A percentile compares a stretch with the other conserved stretches of the same genome.
These are phyloP conservation scores for Campylomormyrus tamandua DNA, from an alignment of 2,113 vertebrate species.

Conservation along the genomic window DNA sequence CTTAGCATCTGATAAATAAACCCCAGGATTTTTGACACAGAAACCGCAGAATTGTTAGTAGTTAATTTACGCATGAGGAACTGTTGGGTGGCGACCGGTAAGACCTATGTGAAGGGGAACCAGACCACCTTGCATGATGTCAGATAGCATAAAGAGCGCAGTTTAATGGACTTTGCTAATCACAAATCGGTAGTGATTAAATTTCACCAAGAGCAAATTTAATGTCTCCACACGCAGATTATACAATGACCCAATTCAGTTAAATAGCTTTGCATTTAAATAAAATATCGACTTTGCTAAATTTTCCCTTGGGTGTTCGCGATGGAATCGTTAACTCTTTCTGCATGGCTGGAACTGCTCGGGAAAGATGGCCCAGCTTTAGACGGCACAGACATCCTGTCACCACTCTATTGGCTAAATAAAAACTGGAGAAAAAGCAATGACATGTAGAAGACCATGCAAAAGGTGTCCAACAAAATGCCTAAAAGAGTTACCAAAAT, in stretches of 20 bases:
- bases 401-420: background rate
- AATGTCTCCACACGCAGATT: background rate
- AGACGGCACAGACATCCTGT: background rate
- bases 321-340: background rate
- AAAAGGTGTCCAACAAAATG: background rate
- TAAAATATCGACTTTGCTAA: conserved; percentile 4
- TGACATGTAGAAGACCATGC: background rate
- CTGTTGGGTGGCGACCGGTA: background rate
- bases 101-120: background rate
- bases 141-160: background rate
- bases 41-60: background rate
- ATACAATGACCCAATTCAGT: conserved; percentile 7
- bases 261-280: conserved; percentile 15
- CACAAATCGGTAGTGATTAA: conserved; percentile 2
- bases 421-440: background rate
- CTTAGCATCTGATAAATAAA: background rate
- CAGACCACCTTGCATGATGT: background rate
- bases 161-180: conserved; percentile 13
- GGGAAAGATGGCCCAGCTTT: background rate
- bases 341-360: background rate
- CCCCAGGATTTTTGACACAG: background rate
- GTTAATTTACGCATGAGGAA: background rate
- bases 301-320: background rate
- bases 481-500: background rate
- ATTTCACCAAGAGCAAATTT: conserved; percentile 3